phyloP scores from a whole-genome alignment of 1,140 invertebrate genomes.

The Chironomus tepperi region DNA sequence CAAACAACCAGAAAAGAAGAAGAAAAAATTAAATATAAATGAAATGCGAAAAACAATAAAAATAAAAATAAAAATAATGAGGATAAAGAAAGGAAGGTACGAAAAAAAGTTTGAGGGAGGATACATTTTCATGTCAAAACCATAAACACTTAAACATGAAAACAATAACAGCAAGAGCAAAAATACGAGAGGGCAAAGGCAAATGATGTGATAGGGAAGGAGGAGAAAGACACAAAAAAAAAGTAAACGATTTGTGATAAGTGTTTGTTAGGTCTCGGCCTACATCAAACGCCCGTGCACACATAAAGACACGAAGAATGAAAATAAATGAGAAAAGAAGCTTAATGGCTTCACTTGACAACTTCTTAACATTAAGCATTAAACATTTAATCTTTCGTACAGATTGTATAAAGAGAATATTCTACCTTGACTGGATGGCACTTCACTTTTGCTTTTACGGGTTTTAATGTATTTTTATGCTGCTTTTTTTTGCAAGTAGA shows the following conservation, averaged over 20 bases:
- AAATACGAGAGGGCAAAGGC: background rate
- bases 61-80: too few species aligned
- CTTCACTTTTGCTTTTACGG: too few species aligned
- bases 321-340: background rate
- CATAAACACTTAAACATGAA: background rate
- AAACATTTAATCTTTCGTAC: background rate
- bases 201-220: too few species aligned
- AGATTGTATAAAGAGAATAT: background rate
- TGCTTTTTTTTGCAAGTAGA: too few species aligned
- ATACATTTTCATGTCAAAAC: conserved; percentile 7
- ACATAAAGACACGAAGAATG: background rate
- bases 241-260: background rate
- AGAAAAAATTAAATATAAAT: too few species aligned
- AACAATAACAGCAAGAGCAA: background rate
- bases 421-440: background rate
- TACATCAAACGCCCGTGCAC: background rate
- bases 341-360: conserved; percentile 7
- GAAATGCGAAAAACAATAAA: too few species aligned
- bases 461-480: too few species aligned
- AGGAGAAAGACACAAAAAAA: too few species aligned
- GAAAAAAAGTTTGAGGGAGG: background rate
- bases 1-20: background rate
- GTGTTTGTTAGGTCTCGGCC: background rate
- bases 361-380: background rate
- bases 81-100: too few species aligned